Percentiles rank a stretch among this genome's conserved stretches.
Evolutionary conservation across 1,140 invertebrate species (phyloP).

Genomic region (Polypedilum pembai): DNA sequence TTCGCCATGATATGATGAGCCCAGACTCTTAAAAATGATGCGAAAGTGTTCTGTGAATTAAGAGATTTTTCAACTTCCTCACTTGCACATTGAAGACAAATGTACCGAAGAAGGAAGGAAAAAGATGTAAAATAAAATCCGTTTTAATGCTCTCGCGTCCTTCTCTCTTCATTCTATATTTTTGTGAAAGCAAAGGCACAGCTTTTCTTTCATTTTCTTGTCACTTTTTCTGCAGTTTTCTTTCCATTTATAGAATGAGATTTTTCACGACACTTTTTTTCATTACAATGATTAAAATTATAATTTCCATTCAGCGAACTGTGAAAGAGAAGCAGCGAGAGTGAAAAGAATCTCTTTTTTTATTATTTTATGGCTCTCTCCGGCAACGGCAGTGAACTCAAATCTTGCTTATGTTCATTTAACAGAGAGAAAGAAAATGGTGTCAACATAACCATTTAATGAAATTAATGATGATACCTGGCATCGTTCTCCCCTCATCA

Average conservation of each 20-base stretch:
- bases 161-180: neutral
- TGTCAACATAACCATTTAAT: no score
- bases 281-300: constrained; percentile 6
- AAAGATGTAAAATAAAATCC: neutral
- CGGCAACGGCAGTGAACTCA: no score
- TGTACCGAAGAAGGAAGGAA: neutral
- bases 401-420: no score
- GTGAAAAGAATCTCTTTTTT: no score
- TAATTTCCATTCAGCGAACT: neutral
- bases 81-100: neutral
- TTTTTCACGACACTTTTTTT: neutral
- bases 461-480: no score
- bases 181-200: neutral
- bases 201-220: neutral
- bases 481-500: no score
- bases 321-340: no score
- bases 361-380: no score
- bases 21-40: neutral
- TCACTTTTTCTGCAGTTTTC: neutral
- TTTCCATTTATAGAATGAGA: neutral
- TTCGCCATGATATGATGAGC: neutral
- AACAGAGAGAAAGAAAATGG: no score
- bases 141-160: neutral
- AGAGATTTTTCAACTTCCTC: neutral
- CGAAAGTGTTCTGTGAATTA: constrained; percentile 17